Evolutionary conservation across 2,797 vertebrate genomes (phyloP).

Genomic region (Gephyroberyx darwinii): DNA sequence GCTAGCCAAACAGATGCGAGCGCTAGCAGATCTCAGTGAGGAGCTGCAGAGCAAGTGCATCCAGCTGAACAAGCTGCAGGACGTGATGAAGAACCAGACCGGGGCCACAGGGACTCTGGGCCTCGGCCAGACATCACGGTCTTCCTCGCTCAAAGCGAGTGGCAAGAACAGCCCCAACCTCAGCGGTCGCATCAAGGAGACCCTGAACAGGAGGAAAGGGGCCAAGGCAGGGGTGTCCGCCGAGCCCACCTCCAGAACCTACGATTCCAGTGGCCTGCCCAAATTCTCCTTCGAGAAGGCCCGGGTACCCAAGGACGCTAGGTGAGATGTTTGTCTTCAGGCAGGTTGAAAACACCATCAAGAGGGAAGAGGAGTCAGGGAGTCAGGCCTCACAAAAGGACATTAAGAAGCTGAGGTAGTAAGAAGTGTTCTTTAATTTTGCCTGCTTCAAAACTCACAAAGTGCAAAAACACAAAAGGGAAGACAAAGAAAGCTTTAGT

Average conservation of each 20-base stretch:
- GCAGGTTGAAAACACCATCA: background rate
- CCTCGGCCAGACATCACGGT: conserved; percentile 43
- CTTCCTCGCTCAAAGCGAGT: conserved; percentile 72
- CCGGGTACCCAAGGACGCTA: conserved; percentile 88
- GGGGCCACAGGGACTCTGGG: background rate
- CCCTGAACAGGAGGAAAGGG: conserved; percentile 85
- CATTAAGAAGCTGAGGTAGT: background rate
- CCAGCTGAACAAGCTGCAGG: conserved; percentile 89
- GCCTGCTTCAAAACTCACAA: too few relatives aligned
- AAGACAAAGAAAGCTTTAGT: too few relatives aligned
- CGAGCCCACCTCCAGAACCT: conserved; percentile 88
- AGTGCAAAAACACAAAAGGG: too few relatives aligned
- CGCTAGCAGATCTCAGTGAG: conserved; percentile 86
- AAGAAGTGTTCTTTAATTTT: too few relatives aligned
- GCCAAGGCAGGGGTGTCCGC: conserved; percentile 94
- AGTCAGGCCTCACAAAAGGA: background rate
- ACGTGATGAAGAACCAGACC: conserved; percentile 78
- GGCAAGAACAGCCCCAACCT: conserved; percentile 75
- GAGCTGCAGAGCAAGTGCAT: conserved; percentile 88
- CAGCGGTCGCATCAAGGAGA: conserved; percentile 76
- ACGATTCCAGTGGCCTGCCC: conserved; percentile 82
- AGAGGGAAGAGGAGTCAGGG: too few relatives aligned
- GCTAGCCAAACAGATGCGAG: conserved; percentile 81
- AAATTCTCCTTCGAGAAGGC: conserved; percentile 92
- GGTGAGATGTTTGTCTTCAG: conserved; percentile 79